Evolutionary conservation across 2,797 vertebrate genomes (phyloP), one percentile per base, ranked within the genome.

Genomic region (Alauda arvensis): DNA sequence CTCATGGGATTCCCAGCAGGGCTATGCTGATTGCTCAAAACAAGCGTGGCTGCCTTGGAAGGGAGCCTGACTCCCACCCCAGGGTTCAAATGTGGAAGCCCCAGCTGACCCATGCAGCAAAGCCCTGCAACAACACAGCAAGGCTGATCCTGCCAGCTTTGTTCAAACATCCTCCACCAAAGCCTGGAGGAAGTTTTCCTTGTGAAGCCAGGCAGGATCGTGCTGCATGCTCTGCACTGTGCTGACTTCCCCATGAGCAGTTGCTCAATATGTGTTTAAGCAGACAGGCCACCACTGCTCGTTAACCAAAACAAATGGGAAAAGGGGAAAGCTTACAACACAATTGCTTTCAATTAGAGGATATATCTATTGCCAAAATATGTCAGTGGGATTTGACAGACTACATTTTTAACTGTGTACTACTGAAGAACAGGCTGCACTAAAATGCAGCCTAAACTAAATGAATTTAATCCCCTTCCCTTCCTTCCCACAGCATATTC

Each of bases 301-400:
- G 0, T 60, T 88, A 81, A 88, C 75, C 80, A 68, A 89, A 89
- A 92, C 66, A 91, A 93, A 92, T 66, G 84, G 61, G 56, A 75
- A 80, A 75, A 77, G 69, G 60, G 43, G 76, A 79, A 85, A 87
- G 82, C 81, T 90, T 81, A 80, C 91, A 93, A 56, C 65, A 71
- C 72, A 85, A 92, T 92, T 93, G 87, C 88, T 94, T 87, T 90
- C 91, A 91, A 93, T 94, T 95, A 93, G 76, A 85, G 84, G 69
- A 85, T 90, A 77, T 69, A 68, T 72, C 85, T 82, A 56, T 72
- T 91, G 77, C 89, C 91, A 93, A 83, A 94, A 74, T 63, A 87
- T 93, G 89, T 85, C 89, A 72, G 79, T 3, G 3, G 61, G 83
- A 86, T 91, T 71, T 85, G 65, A 93, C 62, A 88, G 83, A 60